A percentile compares a stretch with the other conserved stretches of the same genome.
phyloP scores from a whole-genome alignment of 2,888 invertebrate species.

The Thereva nobilitata region DNA sequence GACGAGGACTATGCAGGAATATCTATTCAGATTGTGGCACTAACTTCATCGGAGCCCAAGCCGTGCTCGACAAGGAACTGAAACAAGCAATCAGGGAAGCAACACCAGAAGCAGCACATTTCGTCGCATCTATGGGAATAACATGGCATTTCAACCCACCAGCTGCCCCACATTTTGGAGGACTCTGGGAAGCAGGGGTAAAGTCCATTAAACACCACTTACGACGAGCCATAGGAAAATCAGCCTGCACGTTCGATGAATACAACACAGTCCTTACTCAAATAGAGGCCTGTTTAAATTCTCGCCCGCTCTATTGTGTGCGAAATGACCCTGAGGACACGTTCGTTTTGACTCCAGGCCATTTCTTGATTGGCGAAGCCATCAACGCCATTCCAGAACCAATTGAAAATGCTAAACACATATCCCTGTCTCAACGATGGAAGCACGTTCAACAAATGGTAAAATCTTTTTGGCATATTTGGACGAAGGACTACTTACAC shows the following conservation, averaged over 20 bases:
- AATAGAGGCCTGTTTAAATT: conserved; percentile 44
- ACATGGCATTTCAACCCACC: neutral
- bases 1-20: neutral
- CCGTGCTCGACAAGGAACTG: too few relatives aligned
- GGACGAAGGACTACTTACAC: conserved; percentile 43
- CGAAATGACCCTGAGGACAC: too few relatives aligned
- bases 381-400: conserved; percentile 33
- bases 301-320: too few relatives aligned
- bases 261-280: conserved; percentile 44
- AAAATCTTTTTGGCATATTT: conserved; percentile 24
- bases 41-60: too few relatives aligned
- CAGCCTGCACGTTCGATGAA: conserved; percentile 45
- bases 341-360: too few relatives aligned
- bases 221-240: conserved; percentile 41
- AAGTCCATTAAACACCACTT: neutral
- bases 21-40: neutral
- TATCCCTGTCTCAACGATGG: conserved; percentile 28
- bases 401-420: neutral
- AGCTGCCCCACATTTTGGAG: too few relatives aligned
- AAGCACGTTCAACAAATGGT: conserved; percentile 42
- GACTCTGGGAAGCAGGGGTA: too few relatives aligned
- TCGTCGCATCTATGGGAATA: neutral
- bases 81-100: neutral
- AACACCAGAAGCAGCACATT: neutral
- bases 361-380: too few relatives aligned